Conservation (phyloP, 2,888 invertebrate species). For the Leucophora obtusa region DNA sequence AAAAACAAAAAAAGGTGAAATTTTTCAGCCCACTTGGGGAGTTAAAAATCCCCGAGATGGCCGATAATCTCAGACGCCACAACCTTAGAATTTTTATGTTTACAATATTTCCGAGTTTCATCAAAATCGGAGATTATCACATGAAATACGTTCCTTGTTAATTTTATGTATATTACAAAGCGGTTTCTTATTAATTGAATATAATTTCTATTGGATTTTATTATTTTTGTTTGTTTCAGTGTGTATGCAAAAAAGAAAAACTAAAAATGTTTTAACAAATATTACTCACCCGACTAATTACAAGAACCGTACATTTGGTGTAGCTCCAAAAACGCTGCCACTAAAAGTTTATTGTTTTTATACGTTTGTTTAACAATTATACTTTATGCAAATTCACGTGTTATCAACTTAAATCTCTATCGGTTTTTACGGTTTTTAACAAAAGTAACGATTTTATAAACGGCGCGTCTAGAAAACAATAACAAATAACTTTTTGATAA, state of each 20-base stretch:
- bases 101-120: too few relatives aligned
- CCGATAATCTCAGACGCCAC: too few relatives aligned
- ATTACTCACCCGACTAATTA: slow-evolving; percentile 62
- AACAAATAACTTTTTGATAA: slow-evolving; percentile 13
- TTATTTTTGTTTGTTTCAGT: not conserved
- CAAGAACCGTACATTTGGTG: slow-evolving; percentile 58
- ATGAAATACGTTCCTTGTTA: too few relatives aligned
- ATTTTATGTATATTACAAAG: too few relatives aligned
- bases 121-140: too few relatives aligned
- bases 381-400: slow-evolving; percentile 5
- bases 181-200: too few relatives aligned
- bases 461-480: not conserved
- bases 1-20: too few relatives aligned
- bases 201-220: not conserved
- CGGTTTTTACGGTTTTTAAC: not conserved
- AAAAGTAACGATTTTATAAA: not conserved
- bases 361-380: not conserved
- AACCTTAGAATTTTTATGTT: too few relatives aligned
- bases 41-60: too few relatives aligned
- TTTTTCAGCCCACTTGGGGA: too few relatives aligned
- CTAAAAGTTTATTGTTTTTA: slow-evolving; percentile 28
- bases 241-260: not conserved
- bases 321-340: slow-evolving; percentile 54
- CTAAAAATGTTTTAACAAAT: not conserved
- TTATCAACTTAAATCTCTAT: not conserved